A percentile compares a stretch with the other conserved stretches of the same genome.
phyloP scores from a whole-genome alignment of 92 coral and sea anemone species.

The Paramuricea clavata region DNA sequence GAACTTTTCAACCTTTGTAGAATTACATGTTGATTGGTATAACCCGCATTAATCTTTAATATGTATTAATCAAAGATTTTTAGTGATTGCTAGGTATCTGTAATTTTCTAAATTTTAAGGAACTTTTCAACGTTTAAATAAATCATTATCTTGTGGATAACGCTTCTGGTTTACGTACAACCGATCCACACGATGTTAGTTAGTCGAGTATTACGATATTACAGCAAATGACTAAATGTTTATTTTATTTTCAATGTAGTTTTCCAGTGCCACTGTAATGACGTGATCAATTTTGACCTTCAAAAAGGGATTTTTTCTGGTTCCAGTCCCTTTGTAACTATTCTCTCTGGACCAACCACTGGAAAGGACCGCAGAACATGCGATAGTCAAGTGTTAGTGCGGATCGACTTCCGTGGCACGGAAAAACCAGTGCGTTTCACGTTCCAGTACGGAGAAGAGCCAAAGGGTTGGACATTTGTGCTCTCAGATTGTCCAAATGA shows the following conservation, averaged over 20 bases:
- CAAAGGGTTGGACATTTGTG: constrained; percentile 81
- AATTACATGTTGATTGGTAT: too few species aligned
- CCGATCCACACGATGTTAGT: too few species aligned
- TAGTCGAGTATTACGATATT: too few species aligned
- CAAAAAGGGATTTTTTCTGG: constrained; percentile 22
- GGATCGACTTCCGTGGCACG: constrained; percentile 86
- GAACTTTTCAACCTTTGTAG: too few species aligned
- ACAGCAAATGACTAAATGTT: background rate
- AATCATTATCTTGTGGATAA: too few species aligned
- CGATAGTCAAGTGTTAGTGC: constrained; percentile 81
- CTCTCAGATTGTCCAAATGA: constrained; percentile 81
- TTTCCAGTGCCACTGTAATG: constrained; percentile 13
- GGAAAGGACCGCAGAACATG: constrained; percentile 53
- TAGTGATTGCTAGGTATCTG: too few species aligned
- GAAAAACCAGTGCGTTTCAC: constrained; percentile 81
- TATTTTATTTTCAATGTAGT: background rate
- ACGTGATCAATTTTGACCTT: constrained; percentile 30
- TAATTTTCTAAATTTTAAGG: too few species aligned
- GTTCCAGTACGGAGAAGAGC: constrained; percentile 81
- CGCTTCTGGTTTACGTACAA: too few species aligned
- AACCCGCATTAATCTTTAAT: too few species aligned
- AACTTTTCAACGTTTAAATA: too few species aligned
- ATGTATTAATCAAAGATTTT: too few species aligned
- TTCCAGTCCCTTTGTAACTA: constrained; percentile 15
- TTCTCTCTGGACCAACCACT: constrained; percentile 30